Percentiles rank a stretch among this genome's conserved stretches.
Evolutionary conservation across 2,797 vertebrate genomes (phyloP).

Genomic region (Coendou prehensilis): DNA sequence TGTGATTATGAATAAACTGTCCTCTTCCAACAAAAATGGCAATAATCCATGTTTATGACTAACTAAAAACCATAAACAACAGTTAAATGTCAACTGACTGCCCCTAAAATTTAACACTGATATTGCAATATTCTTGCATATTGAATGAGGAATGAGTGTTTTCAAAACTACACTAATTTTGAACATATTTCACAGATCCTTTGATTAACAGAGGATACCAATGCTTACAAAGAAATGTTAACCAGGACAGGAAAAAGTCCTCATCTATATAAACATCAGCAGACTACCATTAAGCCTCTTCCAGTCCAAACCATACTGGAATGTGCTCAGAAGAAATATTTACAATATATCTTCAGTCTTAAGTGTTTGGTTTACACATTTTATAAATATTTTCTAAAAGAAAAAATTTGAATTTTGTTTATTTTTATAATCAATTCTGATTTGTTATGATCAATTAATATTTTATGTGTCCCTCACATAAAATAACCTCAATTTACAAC

Average conservation of each 20-base stretch:
- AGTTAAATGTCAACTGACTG: background rate
- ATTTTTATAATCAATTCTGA: conserved; percentile 35
- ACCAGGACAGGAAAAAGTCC: conserved; percentile 27
- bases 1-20: background rate
- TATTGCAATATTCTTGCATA: background rate
- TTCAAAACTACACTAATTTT: conserved; percentile 21
- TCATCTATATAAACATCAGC: background rate
- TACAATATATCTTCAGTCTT: background rate
- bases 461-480: background rate
- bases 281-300: background rate
- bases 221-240: conserved; percentile 3
- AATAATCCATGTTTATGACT: background rate
- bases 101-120: background rate
- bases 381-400: conserved; percentile 58
- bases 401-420: conserved; percentile 36
- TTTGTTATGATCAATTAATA: conserved; percentile 19
- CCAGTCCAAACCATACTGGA: background rate
- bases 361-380: conserved; percentile 40
- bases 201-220: background rate
- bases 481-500: conserved; percentile 63
- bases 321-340: conserved; percentile 41
- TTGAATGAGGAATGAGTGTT: conserved; percentile 35
- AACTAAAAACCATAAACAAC: background rate
- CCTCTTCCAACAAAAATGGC: background rate
- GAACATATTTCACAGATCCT: conserved; percentile 37